These are phyloP conservation scores for Oceanodroma tethys DNA, from an alignment of 2,113 vertebrate genomes.

Conservation along the genomic window DNA sequence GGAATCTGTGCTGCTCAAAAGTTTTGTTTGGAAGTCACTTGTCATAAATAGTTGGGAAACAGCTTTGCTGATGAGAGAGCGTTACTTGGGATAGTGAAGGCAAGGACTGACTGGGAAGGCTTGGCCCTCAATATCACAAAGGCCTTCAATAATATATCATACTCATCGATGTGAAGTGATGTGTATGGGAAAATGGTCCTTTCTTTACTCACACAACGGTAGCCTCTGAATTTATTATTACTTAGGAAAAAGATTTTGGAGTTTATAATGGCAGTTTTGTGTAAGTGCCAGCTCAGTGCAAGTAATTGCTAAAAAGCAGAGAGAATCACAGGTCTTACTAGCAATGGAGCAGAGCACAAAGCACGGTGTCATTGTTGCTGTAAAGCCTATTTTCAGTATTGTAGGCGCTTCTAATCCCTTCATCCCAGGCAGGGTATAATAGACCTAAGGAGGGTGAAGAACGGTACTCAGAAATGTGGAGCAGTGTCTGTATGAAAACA, in stretches of 20 bases:
- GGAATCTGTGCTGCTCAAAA: background rate
- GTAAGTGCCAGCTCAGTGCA: background rate
- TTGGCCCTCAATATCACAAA: background rate
- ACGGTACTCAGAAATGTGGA: background rate
- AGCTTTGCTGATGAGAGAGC: background rate
- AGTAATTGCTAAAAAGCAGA: background rate
- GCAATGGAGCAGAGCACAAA: background rate
- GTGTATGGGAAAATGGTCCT: background rate
- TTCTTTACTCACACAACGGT: background rate
- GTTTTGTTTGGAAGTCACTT: background rate
- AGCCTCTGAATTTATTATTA: background rate
- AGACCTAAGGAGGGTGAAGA: background rate
- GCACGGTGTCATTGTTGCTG: background rate
- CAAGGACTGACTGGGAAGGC: background rate
- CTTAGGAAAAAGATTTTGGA: background rate
- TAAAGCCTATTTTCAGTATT: background rate
- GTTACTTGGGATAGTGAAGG: background rate
- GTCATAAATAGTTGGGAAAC: background rate
- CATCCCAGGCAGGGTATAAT: background rate
- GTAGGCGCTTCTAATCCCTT: background rate
- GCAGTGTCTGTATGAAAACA: background rate
- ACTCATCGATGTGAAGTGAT: background rate
- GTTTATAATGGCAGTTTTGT: background rate
- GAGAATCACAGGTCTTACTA: background rate
- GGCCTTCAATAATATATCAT: background rate